phyloP scores from a whole-genome alignment of 2,888 invertebrate species.

The Amiota communis region DNA sequence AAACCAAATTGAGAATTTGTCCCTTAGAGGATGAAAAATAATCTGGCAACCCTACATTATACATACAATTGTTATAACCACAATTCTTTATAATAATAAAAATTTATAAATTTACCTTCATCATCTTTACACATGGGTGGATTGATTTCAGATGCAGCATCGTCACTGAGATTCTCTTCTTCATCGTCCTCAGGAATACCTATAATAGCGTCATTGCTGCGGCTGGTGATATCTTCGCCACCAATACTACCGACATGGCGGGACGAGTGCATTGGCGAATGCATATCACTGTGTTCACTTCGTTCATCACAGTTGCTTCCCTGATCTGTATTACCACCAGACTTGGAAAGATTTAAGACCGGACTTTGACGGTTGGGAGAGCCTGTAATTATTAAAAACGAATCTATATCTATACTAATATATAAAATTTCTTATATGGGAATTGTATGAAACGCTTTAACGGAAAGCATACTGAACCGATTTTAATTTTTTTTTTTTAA shows the following conservation, averaged over 20 bases:
- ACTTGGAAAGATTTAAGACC: conserved; percentile 91
- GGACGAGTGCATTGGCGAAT: conserved; percentile 77
- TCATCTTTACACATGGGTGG: conserved; percentile 76
- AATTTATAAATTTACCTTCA: conserved; percentile 73
- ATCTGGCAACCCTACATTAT: no score
- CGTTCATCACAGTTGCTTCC: conserved; percentile 79
- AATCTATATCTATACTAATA: not conserved
- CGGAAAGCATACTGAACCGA: no score
- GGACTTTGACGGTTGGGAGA: conserved; percentile 94
- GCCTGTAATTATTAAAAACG: conserved; percentile 60
- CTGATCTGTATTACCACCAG: conserved; percentile 81
- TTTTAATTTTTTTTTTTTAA: no score
- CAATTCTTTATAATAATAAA: conserved; percentile 33
- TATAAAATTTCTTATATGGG: no score
- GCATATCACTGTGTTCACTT: conserved; percentile 77
- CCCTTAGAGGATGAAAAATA: no score
- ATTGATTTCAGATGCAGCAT: conserved; percentile 89
- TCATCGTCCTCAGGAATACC: conserved; percentile 76
- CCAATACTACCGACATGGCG: conserved; percentile 67
- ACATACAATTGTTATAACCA: no score
- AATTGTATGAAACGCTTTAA: no score
- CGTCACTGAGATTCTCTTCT: conserved; percentile 87
- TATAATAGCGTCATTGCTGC: conserved; percentile 59
- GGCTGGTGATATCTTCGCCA: conserved; percentile 59
- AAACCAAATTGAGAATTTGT: no score